Percentiles rank a stretch among this genome's conserved stretches.
These are phyloP conservation scores for Melanostigma gelatinosum DNA, from an alignment of 2,113 vertebrate species.

Conservation along the genomic window DNA sequence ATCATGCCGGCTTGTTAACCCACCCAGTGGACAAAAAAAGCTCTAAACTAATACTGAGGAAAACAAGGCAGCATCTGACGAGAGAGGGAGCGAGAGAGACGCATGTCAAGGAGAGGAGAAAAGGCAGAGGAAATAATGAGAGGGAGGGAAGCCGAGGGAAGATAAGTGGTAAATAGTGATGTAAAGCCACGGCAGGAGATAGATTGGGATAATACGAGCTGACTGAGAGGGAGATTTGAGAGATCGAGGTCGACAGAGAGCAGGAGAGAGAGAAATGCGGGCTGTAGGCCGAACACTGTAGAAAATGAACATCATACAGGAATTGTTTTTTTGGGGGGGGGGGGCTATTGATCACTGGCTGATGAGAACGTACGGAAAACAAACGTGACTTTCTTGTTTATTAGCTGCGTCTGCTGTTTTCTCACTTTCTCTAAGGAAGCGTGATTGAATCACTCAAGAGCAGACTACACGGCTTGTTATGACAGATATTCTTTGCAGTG, in stretches of 20 bases:
- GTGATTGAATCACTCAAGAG: conserved; percentile 8
- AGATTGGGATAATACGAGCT: conserved; percentile 72
- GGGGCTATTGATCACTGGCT: conserved; percentile 33
- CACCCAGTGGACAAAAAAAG: conserved; percentile 55
- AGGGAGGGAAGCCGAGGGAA: conserved; percentile 58
- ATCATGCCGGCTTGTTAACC: conserved; percentile 73
- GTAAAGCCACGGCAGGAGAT: conserved; percentile 75
- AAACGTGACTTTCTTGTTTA: not conserved
- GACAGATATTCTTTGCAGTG: conserved; percentile 44
- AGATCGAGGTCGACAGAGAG: conserved; percentile 44
- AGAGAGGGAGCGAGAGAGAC: conserved; percentile 45
- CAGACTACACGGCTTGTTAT: not conserved
- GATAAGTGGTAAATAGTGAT: conserved; percentile 77
- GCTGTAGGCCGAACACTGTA: conserved; percentile 16
- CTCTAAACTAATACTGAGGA: conserved; percentile 62
- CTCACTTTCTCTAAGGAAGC: conserved; percentile 5
- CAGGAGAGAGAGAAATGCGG: conserved; percentile 30
- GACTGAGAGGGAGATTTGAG: conserved; percentile 59
- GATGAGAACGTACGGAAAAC: not conserved
- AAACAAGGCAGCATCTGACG: conserved; percentile 56
- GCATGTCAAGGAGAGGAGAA: conserved; percentile 66
- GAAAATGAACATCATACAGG: conserved; percentile 32
- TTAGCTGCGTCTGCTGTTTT: conserved; percentile 3
- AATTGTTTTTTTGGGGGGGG: not conserved
- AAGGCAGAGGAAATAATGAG: conserved; percentile 68